phyloP scores from a whole-genome alignment of 2,113 vertebrate species.

The Zosterops borbonicus region DNA sequence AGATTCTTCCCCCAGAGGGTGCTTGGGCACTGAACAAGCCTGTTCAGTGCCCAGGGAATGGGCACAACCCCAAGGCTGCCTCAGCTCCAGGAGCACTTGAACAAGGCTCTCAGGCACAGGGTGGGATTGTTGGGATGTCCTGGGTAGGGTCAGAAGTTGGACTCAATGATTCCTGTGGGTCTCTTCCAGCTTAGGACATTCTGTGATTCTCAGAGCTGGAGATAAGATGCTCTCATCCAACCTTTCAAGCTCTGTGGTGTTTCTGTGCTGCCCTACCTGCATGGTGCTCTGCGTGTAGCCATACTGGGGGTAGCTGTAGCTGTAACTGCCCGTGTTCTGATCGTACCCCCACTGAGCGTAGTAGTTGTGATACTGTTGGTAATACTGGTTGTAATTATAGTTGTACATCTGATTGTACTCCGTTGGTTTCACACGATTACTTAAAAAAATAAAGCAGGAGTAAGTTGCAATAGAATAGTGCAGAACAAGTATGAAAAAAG shows the following conservation, averaged over 20 bases:
- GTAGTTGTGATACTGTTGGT: constrained; percentile 86
- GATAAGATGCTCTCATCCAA: background rate
- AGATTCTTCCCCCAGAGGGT: background rate
- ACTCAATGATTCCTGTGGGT: background rate
- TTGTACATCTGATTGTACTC: constrained; percentile 80
- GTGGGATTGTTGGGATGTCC: background rate
- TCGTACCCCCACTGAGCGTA: constrained; percentile 90
- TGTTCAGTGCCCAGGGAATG: background rate
- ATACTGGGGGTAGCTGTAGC: constrained; percentile 88
- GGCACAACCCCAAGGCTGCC: background rate
- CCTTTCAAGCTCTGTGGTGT: background rate
- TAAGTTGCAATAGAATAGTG: background rate
- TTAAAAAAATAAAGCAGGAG: constrained; percentile 35
- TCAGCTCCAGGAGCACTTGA: background rate
- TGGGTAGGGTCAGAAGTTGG: background rate
- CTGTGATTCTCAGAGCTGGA: background rate
- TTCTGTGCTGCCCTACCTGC: constrained; percentile 76
- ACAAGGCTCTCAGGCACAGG: background rate
- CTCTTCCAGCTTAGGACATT: background rate
- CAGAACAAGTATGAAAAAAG: background rate
- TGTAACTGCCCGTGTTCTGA: constrained; percentile 83
- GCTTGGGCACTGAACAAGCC: background rate
- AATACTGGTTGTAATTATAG: constrained; percentile 85
- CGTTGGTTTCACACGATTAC: constrained; percentile 76
- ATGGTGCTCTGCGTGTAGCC: constrained; percentile 84